Evolutionary conservation across 1,140 invertebrate species (phyloP), one percentile per base, ranked within the genome.

Genomic region (Pinna nobilis): DNA sequence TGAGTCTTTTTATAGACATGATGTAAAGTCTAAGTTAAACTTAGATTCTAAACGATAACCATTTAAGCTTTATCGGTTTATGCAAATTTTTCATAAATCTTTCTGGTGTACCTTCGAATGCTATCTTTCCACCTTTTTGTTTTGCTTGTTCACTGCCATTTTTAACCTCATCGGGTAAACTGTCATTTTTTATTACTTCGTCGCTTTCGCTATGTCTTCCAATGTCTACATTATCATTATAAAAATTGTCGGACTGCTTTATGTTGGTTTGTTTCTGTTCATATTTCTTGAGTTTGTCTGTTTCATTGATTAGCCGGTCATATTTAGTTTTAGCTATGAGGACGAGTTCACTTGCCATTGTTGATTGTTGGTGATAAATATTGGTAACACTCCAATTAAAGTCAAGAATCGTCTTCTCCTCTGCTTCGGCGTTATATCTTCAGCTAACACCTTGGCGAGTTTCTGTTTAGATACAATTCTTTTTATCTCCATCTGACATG

Each of bases 271-370:
- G n/a, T n/a, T n/a, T n/a, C n/a, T n/a, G n/a, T n/a, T n/a, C n/a
- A n/a, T n/a, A n/a, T n/a, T n/a, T n/a, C n/a, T n/a, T n/a, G n/a
- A n/a, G n/a, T n/a, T n/a, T n/a, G n/a, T n/a, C 39, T 44, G 9
- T n/a, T 25, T 57, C 30, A 32, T 57, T 25, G 5, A 25, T 57
- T 66, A 65, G 50, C 47, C 49, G 32, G 13, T 39, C 32, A 68
- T 67, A 74, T 55, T 51, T 74, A 49, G 57, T 60, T 50, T 20
- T 51, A 28, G 33, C 7, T 32, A 61, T 32, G 1, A 37, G 57
- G 25, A 30, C 33, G 15, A 67, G 65, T 28, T 57, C 53, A 25
- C 53, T 57, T 25, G 53, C 23, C 53, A 57, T 57, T 25, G 53
- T 57, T 25, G 53, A 44, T 39, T 55, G 66, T 50, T 55, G 7